phyloP scores from a whole-genome alignment of 2,888 invertebrate genomes.

The Amiota mariae region DNA sequence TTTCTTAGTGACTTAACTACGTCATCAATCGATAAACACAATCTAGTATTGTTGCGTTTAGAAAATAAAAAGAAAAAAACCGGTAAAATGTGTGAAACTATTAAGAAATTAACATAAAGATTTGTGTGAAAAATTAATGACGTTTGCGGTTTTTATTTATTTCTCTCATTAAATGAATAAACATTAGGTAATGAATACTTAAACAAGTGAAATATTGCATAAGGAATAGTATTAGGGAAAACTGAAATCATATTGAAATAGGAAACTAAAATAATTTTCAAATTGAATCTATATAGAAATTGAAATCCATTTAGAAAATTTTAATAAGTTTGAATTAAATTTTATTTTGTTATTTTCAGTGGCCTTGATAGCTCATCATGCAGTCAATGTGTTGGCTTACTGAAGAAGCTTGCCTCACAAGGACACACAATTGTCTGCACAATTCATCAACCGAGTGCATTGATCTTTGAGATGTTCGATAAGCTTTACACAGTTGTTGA shows the following conservation, averaged over 20 bases:
- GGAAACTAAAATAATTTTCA: too few species aligned
- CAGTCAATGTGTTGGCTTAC: slow-evolving; percentile 85
- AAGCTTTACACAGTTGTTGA: slow-evolving; percentile 87
- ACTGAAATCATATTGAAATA: too few species aligned
- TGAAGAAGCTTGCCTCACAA: slow-evolving; percentile 87
- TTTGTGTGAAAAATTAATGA: slow-evolving; percentile 13
- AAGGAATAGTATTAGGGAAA: too few species aligned
- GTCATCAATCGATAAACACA: not conserved
- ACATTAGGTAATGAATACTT: not conserved
- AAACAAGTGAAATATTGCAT: too few species aligned
- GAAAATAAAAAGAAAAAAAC: slow-evolving; percentile 21
- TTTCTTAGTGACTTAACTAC: slow-evolving; percentile 2
- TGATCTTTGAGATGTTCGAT: slow-evolving; percentile 94
- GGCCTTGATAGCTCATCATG: slow-evolving; percentile 93
- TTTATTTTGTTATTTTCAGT: slow-evolving; percentile 74
- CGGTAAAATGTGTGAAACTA: slow-evolving; percentile 2
- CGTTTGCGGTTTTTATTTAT: slow-evolving; percentile 9
- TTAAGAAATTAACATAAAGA: not conserved
- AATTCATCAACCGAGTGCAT: slow-evolving; percentile 94
- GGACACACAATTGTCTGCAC: slow-evolving; percentile 93
- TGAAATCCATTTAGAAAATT: too few species aligned
- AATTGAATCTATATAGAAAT: too few species aligned
- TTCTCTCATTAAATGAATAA: slow-evolving; percentile 10
- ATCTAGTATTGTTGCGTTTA: not conserved
- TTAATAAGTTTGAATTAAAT: not conserved